Evolutionary conservation across 2,888 invertebrate genomes (phyloP).

Genomic region (Noctua pronuba): DNA sequence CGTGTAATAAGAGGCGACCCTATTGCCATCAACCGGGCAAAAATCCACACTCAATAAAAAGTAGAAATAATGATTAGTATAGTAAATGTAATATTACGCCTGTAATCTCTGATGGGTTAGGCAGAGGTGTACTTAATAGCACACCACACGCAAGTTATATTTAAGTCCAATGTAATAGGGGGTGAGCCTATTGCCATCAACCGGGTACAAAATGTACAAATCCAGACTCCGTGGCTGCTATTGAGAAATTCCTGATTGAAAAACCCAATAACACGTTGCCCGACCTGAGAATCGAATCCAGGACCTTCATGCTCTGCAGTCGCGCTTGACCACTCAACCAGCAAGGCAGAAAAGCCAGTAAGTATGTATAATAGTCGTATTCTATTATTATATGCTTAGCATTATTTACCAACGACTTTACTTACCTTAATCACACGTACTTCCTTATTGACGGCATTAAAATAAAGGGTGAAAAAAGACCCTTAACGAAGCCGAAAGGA

Average conservation of each 20-base stretch:
- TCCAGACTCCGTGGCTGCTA: neutral
- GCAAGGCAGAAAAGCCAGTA: neutral
- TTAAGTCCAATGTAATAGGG: neutral
- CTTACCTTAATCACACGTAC: neutral
- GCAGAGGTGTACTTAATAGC: too few species aligned
- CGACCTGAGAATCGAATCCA: neutral
- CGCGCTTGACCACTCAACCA: neutral
- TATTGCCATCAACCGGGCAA: neutral
- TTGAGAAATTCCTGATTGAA: neutral
- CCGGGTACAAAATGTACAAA: neutral
- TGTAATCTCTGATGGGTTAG: too few species aligned
- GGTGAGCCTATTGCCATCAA: neutral
- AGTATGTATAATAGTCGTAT: neutral
- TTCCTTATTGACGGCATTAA: neutral
- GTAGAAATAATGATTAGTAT: too few species aligned
- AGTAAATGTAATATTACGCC: too few species aligned
- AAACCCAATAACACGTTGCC: neutral
- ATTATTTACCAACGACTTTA: neutral
- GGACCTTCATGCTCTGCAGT: neutral
- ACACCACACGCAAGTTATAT: too few species aligned
- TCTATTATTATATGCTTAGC: neutral
- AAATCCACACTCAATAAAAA: too few species aligned
- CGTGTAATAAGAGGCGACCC: neutral
- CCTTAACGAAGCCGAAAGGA: too few species aligned
- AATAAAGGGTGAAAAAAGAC: too few species aligned